phyloP scores from a whole-genome alignment of 2,888 invertebrate genomes.

The Ferrisia virgata region DNA sequence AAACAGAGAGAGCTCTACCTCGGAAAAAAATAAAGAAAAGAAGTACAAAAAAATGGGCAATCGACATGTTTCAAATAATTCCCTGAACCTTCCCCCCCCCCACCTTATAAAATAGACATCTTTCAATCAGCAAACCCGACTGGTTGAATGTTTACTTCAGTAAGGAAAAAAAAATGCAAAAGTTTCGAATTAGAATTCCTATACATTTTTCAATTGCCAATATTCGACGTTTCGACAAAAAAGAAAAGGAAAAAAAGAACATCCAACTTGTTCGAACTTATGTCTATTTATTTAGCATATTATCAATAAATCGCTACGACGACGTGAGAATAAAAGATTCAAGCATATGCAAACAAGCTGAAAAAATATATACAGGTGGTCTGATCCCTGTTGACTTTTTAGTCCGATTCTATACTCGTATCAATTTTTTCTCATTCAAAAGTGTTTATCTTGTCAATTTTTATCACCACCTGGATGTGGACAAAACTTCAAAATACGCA shows the following conservation, averaged over 20 bases:
- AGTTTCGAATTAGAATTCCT: not conserved
- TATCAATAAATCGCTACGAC: not conserved
- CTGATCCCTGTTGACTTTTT: not conserved
- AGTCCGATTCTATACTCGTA: not conserved
- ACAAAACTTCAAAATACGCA: not conserved
- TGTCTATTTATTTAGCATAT: not conserved
- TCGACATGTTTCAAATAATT: no score
- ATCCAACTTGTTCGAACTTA: not conserved
- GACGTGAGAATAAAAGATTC: not conserved
- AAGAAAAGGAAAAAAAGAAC: not conserved
- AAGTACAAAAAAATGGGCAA: no score
- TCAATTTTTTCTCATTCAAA: not conserved
- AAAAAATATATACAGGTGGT: not conserved
- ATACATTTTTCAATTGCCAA: no score
- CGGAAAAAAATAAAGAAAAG: not conserved
- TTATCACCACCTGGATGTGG: not conserved
- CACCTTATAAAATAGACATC: no score
- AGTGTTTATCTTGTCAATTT: not conserved
- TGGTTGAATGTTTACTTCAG: not conserved
- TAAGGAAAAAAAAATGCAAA: not conserved
- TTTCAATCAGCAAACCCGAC: no score
- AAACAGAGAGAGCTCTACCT: no score
- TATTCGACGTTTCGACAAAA: not conserved
- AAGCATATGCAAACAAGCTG: not conserved
- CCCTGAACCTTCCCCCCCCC: no score